phyloP scores from a whole-genome alignment of 2,113 vertebrate genomes.

The Chiloscyllium plagiosum region DNA sequence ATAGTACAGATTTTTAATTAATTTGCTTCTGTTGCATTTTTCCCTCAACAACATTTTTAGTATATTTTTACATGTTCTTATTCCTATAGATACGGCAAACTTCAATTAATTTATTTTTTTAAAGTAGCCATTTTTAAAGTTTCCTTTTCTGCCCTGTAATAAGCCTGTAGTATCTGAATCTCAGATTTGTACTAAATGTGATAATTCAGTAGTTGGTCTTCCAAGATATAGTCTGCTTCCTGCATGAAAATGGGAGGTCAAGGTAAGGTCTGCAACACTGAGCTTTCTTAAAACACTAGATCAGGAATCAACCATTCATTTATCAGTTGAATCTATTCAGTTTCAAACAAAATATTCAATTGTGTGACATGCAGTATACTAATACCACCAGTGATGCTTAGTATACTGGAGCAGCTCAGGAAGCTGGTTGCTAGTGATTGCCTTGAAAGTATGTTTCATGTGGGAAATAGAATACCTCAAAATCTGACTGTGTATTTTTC shows the following conservation, averaged over 20 bases:
- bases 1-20: not conserved
- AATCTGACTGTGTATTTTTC: not conserved
- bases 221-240: not conserved
- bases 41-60: not conserved
- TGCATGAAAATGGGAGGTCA: not conserved
- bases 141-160: too few species aligned
- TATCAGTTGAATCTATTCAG: not conserved
- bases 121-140: too few species aligned
- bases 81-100: not conserved
- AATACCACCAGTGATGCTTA: not conserved
- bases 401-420: not conserved
- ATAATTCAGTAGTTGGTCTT: not conserved
- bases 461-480: not conserved
- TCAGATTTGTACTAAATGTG: not conserved
- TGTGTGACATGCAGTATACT: not conserved
- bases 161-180: not conserved
- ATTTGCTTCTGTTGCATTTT: not conserved
- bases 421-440: not conserved
- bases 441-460: not conserved
- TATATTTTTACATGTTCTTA: not conserved
- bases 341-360: not conserved
- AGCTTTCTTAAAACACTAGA: not conserved
- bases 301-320: not conserved
- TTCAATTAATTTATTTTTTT: too few species aligned
- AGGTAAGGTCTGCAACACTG: not conserved